These are phyloP conservation scores for Aptenodytes patagonicus DNA, from an alignment of 2,113 vertebrate genomes.

Conservation along the genomic window DNA sequence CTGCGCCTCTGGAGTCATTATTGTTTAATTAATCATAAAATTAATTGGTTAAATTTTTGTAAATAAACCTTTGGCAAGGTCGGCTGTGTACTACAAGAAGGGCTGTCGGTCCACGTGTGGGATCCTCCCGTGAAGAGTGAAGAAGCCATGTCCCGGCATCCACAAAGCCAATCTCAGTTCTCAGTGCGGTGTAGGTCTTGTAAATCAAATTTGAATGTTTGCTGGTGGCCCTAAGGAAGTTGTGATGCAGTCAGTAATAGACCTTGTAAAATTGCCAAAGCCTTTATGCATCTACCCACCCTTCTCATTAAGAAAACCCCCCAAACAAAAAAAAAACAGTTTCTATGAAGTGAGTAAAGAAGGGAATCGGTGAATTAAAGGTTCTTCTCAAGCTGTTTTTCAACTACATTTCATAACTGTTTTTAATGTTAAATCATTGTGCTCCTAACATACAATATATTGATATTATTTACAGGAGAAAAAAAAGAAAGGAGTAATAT, in stretches of 20 bases:
- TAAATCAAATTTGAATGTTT: not conserved
- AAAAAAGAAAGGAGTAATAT: not conserved
- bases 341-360: not conserved
- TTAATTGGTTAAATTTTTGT: not conserved
- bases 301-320: not conserved
- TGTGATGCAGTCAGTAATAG: not conserved
- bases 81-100: not conserved
- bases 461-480: not conserved
- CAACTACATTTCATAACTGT: not conserved
- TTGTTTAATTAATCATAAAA: not conserved
- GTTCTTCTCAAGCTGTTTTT: not conserved
- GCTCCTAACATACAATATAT: not conserved
- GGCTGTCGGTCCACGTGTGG: accelerated
- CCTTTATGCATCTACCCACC: not conserved
- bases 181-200: not conserved
- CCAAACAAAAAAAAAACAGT: not conserved
- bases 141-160: not conserved
- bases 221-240: not conserved
- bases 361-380: not conserved
- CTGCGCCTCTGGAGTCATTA: not conserved
- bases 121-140: not conserved
- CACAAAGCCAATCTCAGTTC: not conserved
- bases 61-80: not conserved
- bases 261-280: not conserved
- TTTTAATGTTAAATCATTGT: not conserved